A percentile compares a stretch with the other conserved stretches of the same genome.
phyloP scores from a whole-genome alignment of 2,888 invertebrate genomes.

The Melipona bicolor region DNA sequence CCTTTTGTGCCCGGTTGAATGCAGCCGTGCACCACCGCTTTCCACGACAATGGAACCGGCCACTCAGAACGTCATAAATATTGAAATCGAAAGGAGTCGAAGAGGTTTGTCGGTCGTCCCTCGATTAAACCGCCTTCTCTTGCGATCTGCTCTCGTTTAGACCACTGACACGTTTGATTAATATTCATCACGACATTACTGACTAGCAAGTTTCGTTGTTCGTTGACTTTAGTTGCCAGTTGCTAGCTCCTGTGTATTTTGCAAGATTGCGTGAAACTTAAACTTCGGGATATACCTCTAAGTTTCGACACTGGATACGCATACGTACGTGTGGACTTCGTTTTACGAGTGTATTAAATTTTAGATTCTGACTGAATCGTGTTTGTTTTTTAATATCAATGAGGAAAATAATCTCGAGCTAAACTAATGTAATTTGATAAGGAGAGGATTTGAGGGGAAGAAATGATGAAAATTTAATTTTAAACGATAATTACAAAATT shows the following conservation, averaged over 20 bases:
- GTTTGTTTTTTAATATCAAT: background rate
- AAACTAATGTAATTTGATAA: too few relatives aligned
- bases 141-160: background rate
- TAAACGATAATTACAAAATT: too few relatives aligned
- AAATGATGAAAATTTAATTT: too few relatives aligned
- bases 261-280: background rate
- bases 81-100: conserved; percentile 55
- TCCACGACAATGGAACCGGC: conserved; percentile 37
- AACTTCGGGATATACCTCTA: background rate
- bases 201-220: background rate
- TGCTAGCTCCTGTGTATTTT: background rate
- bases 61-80: conserved; percentile 54
- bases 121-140: background rate
- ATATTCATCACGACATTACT: conserved; percentile 4
- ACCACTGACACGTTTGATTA: background rate
- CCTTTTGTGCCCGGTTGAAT: conserved; percentile 49
- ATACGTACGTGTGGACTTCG: background rate
- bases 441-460: too few relatives aligned
- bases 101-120: conserved; percentile 3
- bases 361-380: background rate
- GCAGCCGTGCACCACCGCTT: conserved; percentile 30
- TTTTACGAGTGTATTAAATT: background rate
- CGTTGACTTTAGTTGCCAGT: too few relatives aligned
- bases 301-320: background rate
- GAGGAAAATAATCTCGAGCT: too few relatives aligned